phyloP scores from a whole-genome alignment of 2,888 invertebrate genomes.

The Acleris cristana region DNA sequence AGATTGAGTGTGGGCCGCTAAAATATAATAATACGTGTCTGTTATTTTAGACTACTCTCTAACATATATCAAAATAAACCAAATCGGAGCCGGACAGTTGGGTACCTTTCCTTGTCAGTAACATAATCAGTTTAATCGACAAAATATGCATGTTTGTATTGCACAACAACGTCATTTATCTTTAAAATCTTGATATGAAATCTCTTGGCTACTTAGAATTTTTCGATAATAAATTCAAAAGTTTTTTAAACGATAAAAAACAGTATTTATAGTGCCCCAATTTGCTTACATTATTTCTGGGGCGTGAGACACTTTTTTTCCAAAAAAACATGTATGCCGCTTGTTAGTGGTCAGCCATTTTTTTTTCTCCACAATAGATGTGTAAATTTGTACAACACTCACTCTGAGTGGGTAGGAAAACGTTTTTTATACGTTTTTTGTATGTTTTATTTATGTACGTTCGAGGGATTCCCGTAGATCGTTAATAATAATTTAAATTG shows the following conservation, averaged over 20 bases:
- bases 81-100: too few species aligned
- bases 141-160: too few species aligned
- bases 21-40: too few species aligned
- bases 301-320: conserved; percentile 60
- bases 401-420: conserved; percentile 58
- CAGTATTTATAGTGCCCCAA: conserved; percentile 21
- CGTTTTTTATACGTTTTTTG: conserved; percentile 42
- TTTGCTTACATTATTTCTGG: conserved; percentile 41
- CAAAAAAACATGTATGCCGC: conserved; percentile 46
- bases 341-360: conserved; percentile 65
- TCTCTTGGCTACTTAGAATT: background rate
- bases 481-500: conserved; percentile 26
- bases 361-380: conserved; percentile 50
- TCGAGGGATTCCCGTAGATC: background rate
- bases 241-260: background rate
- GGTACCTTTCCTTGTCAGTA: too few species aligned
- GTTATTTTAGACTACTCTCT: too few species aligned
- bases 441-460: conserved; percentile 7
- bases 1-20: too few species aligned
- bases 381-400: conserved; percentile 64
- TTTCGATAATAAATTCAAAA: background rate
- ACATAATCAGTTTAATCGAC: too few species aligned
- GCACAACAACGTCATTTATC: too few species aligned
- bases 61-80: too few species aligned
- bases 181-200: too few species aligned